phyloP scores from a whole-genome alignment of 2,797 vertebrate genomes.

The Microtus californicus region DNA sequence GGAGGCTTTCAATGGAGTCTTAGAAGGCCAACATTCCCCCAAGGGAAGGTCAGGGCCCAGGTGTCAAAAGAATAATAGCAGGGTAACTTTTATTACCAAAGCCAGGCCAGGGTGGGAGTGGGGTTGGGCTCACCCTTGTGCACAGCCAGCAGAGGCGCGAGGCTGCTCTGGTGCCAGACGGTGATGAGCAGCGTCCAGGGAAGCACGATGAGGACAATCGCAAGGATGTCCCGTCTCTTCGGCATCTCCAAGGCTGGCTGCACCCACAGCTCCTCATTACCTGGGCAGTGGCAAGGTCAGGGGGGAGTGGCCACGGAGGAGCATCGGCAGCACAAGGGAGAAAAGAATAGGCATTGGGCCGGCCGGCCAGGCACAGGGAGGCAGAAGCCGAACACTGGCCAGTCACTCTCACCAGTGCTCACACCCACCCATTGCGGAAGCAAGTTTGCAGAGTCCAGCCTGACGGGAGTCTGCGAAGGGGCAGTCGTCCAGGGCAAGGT shows the following conservation, averaged over 20 bases:
- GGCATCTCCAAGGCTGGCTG: constrained; percentile 99
- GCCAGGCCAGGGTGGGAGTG: background rate
- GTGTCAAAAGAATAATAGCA: background rate
- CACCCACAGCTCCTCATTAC: constrained; percentile 98
- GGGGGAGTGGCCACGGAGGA: constrained; percentile 38
- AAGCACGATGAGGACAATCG: constrained; percentile 98
- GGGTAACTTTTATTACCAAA: background rate
- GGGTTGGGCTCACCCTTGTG: constrained; percentile 93
- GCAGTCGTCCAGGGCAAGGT: constrained; percentile 68
- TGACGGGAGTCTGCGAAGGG: constrained; percentile 62
- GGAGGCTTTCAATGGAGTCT: background rate
- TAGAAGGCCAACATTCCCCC: background rate
- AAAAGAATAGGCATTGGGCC: constrained; percentile 89
- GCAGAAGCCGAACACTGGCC: constrained; percentile 81
- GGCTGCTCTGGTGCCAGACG: constrained; percentile 98
- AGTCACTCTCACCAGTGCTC: constrained; percentile 88
- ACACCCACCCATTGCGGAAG: constrained; percentile 92
- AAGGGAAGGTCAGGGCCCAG: background rate
- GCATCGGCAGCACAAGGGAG: constrained; percentile 87
- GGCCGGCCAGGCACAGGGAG: constrained; percentile 82
- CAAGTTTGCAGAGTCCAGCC: constrained; percentile 85
- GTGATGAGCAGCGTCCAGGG: constrained; percentile 99
- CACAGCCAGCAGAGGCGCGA: constrained; percentile 96
- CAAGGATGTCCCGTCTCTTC: constrained; percentile 99
- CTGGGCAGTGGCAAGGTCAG: constrained; percentile 89